Base-by-base conservation (phyloP, 2,113 vertebrate genomes). In the Oenanthe melanoleuca region DNA sequence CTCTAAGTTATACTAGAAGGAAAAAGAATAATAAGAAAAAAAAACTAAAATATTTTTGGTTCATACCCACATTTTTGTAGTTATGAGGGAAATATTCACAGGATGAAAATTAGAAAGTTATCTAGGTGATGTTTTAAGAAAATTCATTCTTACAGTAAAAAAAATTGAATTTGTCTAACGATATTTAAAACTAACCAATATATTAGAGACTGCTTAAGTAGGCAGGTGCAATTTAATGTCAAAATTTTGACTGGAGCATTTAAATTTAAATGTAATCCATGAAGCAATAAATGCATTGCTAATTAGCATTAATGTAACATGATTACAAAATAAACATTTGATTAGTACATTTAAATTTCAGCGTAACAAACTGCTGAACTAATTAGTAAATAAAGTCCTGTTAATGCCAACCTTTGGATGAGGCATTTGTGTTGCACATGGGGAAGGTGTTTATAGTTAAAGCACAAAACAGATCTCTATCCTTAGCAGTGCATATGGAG, bases 291-390 rank as follows among this genome's bases (percentile, higher is more conserved):
- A 97, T 95, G 56, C 42, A 89, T 94, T 33, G 16, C 91, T 98
- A 97, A 97, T 97, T 96, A 97, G 45, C 92, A 96, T 95, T 97
- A 97, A 96, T 95, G 83, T 88, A 96, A 90, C 83, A 93, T 81
- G 96, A 96, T 97, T 97, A 86, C 86, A 96, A 96, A 97, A 90
- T 96, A 97, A 98, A 97, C 60, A 95, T 97, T 96, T 97, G 93
- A 97, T 97, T 97, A 98, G 78, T 91, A 84, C 87, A 90, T 97
- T 97, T 95, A 97, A 94, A 97, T 97, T 96, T 94, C 94, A 94
- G 47, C 55, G 40, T 90, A 96, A 97, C 96, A 97, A 97, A 80
- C 83, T 83, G 65, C 69, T 81, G 91, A 95, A 92, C 88, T 97
- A 97, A 98, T 97, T 96, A 95, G 83, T 88, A 95, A 96, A 86